These are phyloP conservation scores for Channa striata DNA, from an alignment of 2,797 vertebrate species.

Conservation along the genomic window DNA sequence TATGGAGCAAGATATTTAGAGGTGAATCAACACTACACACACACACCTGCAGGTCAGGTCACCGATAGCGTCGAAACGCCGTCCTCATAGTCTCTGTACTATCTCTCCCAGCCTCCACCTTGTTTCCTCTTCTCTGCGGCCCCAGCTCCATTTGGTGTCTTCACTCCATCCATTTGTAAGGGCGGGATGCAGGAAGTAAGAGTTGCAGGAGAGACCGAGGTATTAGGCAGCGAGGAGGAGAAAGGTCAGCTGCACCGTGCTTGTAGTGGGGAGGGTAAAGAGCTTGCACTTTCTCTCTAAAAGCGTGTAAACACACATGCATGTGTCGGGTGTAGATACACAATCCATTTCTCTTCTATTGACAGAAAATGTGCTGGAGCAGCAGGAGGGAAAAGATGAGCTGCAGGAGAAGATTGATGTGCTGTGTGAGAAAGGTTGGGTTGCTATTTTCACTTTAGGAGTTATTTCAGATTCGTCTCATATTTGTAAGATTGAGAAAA, in stretches of 20 bases:
- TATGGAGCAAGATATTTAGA: slow-evolving; percentile 9
- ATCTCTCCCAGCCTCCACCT: slow-evolving; percentile 13
- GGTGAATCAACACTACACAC: slow-evolving; percentile 20
- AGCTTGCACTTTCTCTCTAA: not conserved
- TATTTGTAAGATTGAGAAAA: no score
- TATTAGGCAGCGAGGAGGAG: not conserved
- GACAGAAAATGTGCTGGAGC: slow-evolving; percentile 35
- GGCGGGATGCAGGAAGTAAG: not conserved
- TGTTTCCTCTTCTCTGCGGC: not conserved
- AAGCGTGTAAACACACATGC: not conserved
- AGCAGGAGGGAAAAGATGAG: slow-evolving; percentile 17
- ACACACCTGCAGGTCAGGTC: not conserved
- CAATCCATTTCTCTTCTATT: not conserved
- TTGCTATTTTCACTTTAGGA: not conserved
- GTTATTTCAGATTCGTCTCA: not conserved
- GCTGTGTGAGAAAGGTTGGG: slow-evolving; percentile 40
- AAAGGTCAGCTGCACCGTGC: not conserved
- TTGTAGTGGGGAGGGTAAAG: slow-evolving; percentile 22
- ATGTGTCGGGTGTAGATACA: not conserved
- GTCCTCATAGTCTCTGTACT: not conserved
- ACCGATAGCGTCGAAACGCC: not conserved
- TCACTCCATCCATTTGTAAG: not conserved
- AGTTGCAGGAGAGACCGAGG: not conserved
- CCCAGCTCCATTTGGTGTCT: not conserved
- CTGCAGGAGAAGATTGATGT: not conserved